phyloP scores from a whole-genome alignment of 2,113 vertebrate species.

The Sarotherodon lohbergeri region DNA sequence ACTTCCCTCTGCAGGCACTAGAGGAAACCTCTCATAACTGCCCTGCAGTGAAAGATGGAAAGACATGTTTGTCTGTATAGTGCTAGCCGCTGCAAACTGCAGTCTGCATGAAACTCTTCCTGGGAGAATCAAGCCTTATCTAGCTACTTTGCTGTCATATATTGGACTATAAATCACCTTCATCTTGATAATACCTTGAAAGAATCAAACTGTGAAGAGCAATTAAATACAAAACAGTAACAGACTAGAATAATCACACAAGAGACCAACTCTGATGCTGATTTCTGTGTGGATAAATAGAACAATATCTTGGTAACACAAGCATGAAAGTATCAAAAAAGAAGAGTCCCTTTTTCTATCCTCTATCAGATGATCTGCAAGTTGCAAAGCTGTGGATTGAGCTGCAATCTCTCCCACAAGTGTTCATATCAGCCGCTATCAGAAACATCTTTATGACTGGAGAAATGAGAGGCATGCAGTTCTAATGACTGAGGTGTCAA shows the following conservation, averaged over 20 bases:
- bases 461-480: neutral
- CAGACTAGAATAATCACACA: neutral
- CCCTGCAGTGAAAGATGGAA: neutral
- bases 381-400: constrained; percentile 6
- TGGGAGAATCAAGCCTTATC: neutral
- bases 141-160: neutral
- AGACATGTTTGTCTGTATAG: neutral
- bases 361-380: neutral
- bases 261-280: neutral
- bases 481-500: constrained; percentile 16
- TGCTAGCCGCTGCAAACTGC: neutral
- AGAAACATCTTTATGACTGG: constrained; percentile 3
- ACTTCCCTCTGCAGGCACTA: constrained; percentile 54
- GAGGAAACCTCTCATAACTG: constrained; percentile 6
- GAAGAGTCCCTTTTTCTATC: neutral
- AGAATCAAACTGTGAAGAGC: neutral
- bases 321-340: neutral
- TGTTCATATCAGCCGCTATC: constrained; percentile 14
- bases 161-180: neutral
- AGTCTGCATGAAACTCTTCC: neutral
- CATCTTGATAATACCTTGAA: neutral
- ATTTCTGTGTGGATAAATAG: neutral
- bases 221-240: neutral
- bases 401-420: neutral
- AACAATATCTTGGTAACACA: neutral